Conservation (phyloP, 1,140 invertebrate genomes). For the Dreissena polymorpha region DNA sequence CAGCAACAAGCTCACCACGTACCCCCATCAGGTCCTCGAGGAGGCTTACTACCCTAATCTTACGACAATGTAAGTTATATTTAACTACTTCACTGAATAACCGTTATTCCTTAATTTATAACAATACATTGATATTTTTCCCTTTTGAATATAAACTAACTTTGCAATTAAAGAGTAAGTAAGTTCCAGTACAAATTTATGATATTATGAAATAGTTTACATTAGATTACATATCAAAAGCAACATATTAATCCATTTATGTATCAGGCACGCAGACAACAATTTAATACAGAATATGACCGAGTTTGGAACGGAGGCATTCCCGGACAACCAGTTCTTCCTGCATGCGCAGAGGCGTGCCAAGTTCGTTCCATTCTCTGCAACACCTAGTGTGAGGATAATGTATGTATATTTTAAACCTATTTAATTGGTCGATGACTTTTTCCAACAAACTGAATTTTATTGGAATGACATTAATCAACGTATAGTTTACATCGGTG, state of each 20-base stretch:
- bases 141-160: not conserved
- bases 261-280: slow-evolving; percentile 32
- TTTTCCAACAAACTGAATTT: not conserved
- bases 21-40: slow-evolving; percentile 34
- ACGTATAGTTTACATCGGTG: not conserved
- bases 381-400: not conserved
- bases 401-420: slow-evolving; percentile 10
- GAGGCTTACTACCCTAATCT: slow-evolving; percentile 33
- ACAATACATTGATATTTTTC: not conserved
- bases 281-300: slow-evolving; percentile 31
- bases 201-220: too few species aligned
- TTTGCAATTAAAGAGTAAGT: too few species aligned
- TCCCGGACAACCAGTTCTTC: slow-evolving; percentile 24
- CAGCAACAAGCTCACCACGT: slow-evolving; percentile 19
- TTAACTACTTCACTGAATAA: too few species aligned
- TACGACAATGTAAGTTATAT: not conserved
- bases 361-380: slow-evolving; percentile 26
- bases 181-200: too few species aligned
- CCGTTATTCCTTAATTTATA: not conserved
- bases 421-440: not conserved
- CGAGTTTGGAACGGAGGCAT: slow-evolving; percentile 37
- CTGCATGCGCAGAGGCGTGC: not conserved
- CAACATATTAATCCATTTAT: too few species aligned
- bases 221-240: too few species aligned
- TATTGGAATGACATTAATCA: not conserved